Base-by-base conservation (phyloP, 2,888 invertebrate species). In the Bellardia pandia region DNA sequence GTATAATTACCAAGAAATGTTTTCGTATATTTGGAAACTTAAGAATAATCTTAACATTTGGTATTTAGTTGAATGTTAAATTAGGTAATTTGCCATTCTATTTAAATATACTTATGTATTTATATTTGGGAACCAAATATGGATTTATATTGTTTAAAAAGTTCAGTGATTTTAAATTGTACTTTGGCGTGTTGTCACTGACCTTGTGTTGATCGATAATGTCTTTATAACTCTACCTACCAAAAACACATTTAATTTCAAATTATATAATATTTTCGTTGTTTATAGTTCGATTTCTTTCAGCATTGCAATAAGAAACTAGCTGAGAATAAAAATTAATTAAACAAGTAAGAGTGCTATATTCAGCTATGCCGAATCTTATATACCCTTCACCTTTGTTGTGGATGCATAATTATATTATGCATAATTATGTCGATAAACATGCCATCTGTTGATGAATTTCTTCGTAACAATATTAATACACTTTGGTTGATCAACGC, bases 41-140 rank as follows among this genome's bases (percentile, higher is more conserved):
- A 66, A 30, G 68, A 69, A 69, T n/a, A 0, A 48, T 69, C 48
- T 51, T 45, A 69, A 48, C 23, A 30, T 69, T 45, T 48, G 68
- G 8, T 51, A 48, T 69, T 68, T 69, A 69, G 33, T 11, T 48
- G 2, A 48, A 68, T 45, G 14, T 68, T 68, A 9, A 45, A 42
- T 23, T 13, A 9, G 23, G 42, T 23, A 66, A 16, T 66, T 66
- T 66, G 45, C 42, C 33, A 11, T 33, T 60, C 33, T 14, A 33
- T 45, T 45, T 37, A 60, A 60, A 60, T 60, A 33, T 14, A 30
- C 23, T 23, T 33, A 30, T 58, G 45, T 51, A 51, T 51, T 51
- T 51, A 9, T 13, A 45, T 11, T 9, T 45, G 45, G 8, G 3
- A 9, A 45, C 45, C 45, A 8, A 45, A 45, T 45, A 45, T 45